Conservation (phyloP, 2,888 invertebrate species). For the Drosophila yooni region DNA sequence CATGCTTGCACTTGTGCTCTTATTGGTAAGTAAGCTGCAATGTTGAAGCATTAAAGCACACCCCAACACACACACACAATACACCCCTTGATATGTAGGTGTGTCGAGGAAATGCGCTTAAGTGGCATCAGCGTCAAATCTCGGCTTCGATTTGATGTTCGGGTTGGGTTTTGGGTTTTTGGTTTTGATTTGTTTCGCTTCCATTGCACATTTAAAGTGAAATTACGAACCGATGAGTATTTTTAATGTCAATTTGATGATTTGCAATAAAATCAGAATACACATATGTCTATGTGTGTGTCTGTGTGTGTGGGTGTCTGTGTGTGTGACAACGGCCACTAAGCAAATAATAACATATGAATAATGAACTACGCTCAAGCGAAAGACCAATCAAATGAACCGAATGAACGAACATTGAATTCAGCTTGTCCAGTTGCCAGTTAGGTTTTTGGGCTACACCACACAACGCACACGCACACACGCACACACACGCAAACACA, state of each 20-base stretch:
- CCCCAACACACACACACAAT: background rate
- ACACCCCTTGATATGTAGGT: constrained; percentile 5
- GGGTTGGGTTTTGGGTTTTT: constrained; percentile 1
- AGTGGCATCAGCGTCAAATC: constrained; percentile 33
- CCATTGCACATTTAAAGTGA: constrained; percentile 14
- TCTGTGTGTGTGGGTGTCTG: background rate
- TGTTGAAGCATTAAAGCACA: constrained; percentile 5
- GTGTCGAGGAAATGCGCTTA: constrained; percentile 34
- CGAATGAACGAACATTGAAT: constrained; percentile 24
- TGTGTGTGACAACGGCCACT: constrained; percentile 42
- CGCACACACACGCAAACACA: constrained; percentile 5
- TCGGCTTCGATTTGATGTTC: constrained; percentile 8
- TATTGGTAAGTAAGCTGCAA: constrained; percentile 20
- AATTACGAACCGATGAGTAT: constrained; percentile 37
- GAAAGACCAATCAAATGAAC: constrained; percentile 45
- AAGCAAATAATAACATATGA: constrained; percentile 65
- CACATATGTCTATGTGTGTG: background rate
- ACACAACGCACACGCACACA: constrained; percentile 6
- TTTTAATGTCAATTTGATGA: constrained; percentile 53
- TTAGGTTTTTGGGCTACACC: constrained; percentile 26
- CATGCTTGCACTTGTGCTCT: constrained; percentile 8
- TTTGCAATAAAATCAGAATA: constrained; percentile 25
- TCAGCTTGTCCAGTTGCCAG: constrained; percentile 34
- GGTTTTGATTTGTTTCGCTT: constrained; percentile 10
- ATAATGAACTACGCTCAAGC: constrained; percentile 55